phyloP scores from a whole-genome alignment of 2,113 vertebrate species.

The Murina feae region DNA sequence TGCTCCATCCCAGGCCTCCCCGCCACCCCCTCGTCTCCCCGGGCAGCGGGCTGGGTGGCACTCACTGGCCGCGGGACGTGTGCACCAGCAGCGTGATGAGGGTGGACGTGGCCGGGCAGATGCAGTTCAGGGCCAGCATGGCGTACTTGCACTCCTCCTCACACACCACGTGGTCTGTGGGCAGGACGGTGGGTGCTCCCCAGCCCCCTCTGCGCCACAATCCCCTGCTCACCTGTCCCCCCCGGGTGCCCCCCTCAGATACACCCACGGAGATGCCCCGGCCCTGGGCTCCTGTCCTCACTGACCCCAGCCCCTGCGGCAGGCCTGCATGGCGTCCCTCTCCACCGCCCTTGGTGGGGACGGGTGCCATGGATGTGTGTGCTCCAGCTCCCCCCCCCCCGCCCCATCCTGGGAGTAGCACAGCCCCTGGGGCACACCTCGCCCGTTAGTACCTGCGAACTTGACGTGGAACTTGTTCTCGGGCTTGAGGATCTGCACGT shows the following conservation, averaged over 20 bases:
- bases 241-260: background rate
- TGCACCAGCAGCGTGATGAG: conserved; percentile 90
- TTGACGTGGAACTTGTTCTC: conserved; percentile 91
- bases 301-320: background rate
- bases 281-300: background rate
- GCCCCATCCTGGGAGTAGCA: background rate
- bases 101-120: conserved; percentile 89
- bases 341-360: background rate
- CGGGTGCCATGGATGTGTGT: fast-evolving
- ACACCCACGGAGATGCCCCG: fast-evolving
- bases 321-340: background rate
- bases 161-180: conserved; percentile 88
- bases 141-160: conserved; percentile 90
- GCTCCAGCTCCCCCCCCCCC: background rate
- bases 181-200: background rate
- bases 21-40: conserved; percentile 66
- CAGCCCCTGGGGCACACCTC: fast-evolving
- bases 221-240: background rate
- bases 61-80: conserved; percentile 89
- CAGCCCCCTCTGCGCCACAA: background rate
- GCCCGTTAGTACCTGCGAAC: conserved; percentile 82
- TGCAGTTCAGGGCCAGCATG: conserved; percentile 88
- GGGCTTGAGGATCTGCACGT: conserved; percentile 89
- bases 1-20: background rate
- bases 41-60: background rate